Conservation (phyloP, 2,888 invertebrate species). For the Conistra vaccinii region DNA sequence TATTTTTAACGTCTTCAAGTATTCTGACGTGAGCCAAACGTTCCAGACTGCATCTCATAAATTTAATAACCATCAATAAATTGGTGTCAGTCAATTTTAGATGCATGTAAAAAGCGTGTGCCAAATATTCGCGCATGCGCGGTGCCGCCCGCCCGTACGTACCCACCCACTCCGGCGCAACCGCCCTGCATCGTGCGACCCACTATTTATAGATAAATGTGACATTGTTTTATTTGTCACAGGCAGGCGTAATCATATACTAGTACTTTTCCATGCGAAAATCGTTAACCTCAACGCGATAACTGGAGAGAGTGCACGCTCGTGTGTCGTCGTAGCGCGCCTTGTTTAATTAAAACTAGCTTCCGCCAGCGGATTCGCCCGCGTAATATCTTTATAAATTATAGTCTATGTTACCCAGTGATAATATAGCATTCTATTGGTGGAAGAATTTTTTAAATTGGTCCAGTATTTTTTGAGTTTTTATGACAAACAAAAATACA, state of each 20-base stretch:
- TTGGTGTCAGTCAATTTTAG: slow-evolving; percentile 81
- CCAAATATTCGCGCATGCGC: slow-evolving; percentile 80
- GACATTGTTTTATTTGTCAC: slow-evolving; percentile 85
- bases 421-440: no score
- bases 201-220: slow-evolving; percentile 85
- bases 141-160: slow-evolving; percentile 65
- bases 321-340: slow-evolving; percentile 52
- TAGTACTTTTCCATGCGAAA: slow-evolving; percentile 88
- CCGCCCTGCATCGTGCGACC: slow-evolving; percentile 76
- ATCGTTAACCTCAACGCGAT: slow-evolving; percentile 84
- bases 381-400: no score
- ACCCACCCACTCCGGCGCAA: slow-evolving; percentile 71
- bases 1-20: slow-evolving; percentile 39
- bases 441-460: no score
- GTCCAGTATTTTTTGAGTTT: no score
- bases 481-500: no score
- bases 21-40: slow-evolving; percentile 56
- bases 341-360: slow-evolving; percentile 39
- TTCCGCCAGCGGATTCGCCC: no score
- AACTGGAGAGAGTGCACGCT: slow-evolving; percentile 75
- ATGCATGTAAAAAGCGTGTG: slow-evolving; percentile 78
- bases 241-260: slow-evolving; percentile 73
- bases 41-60: slow-evolving; percentile 56
- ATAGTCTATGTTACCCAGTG: no score
- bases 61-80: slow-evolving; percentile 71